Evolutionary conservation across 2,888 invertebrate genomes (phyloP), one percentile per base, ranked within the genome.

Genomic region (Phengaris arion): DNA sequence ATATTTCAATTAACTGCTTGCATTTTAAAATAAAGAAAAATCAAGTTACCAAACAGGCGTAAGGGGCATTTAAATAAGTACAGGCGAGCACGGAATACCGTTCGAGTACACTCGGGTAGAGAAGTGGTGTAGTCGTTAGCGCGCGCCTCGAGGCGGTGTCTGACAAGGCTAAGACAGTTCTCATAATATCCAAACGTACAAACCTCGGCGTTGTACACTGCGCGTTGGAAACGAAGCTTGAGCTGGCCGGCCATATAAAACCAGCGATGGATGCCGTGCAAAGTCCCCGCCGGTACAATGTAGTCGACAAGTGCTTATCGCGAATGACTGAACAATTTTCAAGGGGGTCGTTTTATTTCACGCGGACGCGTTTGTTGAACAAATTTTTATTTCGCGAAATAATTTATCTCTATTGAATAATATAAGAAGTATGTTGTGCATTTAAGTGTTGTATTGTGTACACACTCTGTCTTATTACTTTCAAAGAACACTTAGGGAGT

Each of bases 91-190:
- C 77, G 77, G 78, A 79, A 81, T 68, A 64, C 77, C 79, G 79
- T 81, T 81, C 77, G 79, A 82, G 81, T 81, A 81, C 81, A 82
- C 80, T 82, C 82, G 80, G 79, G 80, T 78, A 81, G 80, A 78
- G 79, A 79, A 80, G 82, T 80, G 81, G 78, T 80, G 80, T 79
- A 80, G 84, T 87, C 87, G 86, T 87, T 86, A 87, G 85, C 81
- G 81, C 83, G 80, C 77, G 79, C 83, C 86, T 82, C 74, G 79
- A 83, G 86, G 85, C 78, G 75, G 76, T 76, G 80, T 79, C 79
- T 81, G 78, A 81, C 80, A 80, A 79, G 78, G 76, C 76, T 57
- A 75, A 75, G 15, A 69, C 75, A 70, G 70, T 6, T 48, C 70
- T 69, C 52, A 69, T 75, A 70, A 70, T 75, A 75, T 51, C 48